Conservation (phyloP, 2,888 invertebrate species). For the Eupithecia tripunctaria region DNA sequence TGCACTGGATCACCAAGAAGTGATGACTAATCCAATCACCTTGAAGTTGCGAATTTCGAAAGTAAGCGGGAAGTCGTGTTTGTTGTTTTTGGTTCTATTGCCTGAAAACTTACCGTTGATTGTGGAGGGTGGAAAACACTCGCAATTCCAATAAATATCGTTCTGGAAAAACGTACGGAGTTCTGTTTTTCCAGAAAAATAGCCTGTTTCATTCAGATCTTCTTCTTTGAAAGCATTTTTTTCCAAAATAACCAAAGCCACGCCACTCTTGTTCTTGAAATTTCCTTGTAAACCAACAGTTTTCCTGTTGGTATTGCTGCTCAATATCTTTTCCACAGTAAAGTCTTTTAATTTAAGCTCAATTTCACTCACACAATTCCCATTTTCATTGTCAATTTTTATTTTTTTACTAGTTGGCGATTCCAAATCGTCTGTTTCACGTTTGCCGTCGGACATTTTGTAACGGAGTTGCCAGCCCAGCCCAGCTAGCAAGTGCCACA, state of each 20-base stretch:
- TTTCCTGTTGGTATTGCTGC: conserved; percentile 89
- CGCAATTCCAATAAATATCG: conserved; percentile 93
- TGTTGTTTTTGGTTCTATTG: conserved; percentile 12
- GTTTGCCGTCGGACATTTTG: conserved; percentile 79
- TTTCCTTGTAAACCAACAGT: conserved; percentile 88
- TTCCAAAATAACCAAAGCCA: conserved; percentile 91
- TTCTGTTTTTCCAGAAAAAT: conserved; percentile 85
- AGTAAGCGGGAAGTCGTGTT: conserved; percentile 46
- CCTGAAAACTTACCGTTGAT: conserved; percentile 85
- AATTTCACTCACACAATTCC: conserved; percentile 63
- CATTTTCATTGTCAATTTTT: conserved; percentile 73
- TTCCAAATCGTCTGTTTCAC: conserved; percentile 63
- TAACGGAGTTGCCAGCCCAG: conserved; percentile 57
- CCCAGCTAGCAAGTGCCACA: neutral
- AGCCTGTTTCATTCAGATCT: conserved; percentile 81
- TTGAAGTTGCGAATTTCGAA: conserved; percentile 54
- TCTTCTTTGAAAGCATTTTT: conserved; percentile 91
- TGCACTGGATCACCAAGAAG: neutral
- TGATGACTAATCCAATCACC: conserved; percentile 37
- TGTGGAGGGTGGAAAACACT: conserved; percentile 86
- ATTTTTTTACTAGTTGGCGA: conserved; percentile 71
- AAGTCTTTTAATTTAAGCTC: conserved; percentile 86
- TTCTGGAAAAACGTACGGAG: conserved; percentile 89
- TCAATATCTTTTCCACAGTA: conserved; percentile 86
- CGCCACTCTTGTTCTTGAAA: conserved; percentile 85